Evolutionary conservation across 1,140 invertebrate genomes (phyloP).

Genomic region (Geopemphigus sp.): DNA sequence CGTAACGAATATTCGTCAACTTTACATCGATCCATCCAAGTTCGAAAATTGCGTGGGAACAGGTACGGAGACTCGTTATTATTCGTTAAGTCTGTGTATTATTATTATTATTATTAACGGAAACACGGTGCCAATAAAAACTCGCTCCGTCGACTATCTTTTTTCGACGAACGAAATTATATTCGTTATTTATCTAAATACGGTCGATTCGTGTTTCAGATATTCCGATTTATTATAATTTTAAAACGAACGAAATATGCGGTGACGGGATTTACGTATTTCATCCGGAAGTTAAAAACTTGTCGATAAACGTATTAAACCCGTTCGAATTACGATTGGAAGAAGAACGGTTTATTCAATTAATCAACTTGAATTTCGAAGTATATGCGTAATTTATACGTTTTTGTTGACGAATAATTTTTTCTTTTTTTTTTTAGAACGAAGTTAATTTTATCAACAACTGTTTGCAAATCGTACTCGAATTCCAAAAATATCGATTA

Average conservation of each 20-base stretch:
- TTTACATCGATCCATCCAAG: slow-evolving; percentile 27
- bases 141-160: no score
- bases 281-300: neutral
- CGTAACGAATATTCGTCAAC: neutral
- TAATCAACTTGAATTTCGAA: neutral
- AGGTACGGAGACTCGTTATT: neutral
- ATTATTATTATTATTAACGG: no score
- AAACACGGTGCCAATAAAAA: no score
- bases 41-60: neutral
- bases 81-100: neutral
- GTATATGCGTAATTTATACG: neutral
- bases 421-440: slow-evolving; percentile 4
- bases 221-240: slow-evolving; percentile 20
- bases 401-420: neutral
- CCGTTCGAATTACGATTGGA: slow-evolving; percentile 8
- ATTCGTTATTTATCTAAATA: no score
- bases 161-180: no score
- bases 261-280: slow-evolving; percentile 3
- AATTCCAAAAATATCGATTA: neutral
- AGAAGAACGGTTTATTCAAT: neutral
- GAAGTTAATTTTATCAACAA: slow-evolving; percentile 25
- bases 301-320: slow-evolving; percentile 11
- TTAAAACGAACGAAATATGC: slow-evolving; percentile 28
- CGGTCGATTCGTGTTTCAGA: slow-evolving; percentile 22
- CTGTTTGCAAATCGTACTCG: slow-evolving; percentile 20